phyloP scores from a whole-genome alignment of 2,797 vertebrate genomes.

The Morelia viridis region DNA sequence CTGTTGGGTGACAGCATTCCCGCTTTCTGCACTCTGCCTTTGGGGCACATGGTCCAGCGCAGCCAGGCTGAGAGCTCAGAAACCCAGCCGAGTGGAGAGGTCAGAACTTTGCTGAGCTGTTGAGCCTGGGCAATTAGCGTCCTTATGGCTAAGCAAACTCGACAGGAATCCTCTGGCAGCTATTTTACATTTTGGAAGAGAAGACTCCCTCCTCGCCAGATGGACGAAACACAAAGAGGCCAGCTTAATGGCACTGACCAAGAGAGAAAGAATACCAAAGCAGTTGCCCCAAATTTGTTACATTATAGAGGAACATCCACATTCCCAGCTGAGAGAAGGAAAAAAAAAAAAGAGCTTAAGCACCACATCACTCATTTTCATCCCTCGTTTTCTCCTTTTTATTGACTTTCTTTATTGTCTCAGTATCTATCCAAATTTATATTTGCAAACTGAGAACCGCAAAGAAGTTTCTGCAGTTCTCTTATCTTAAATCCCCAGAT shows the following conservation, averaged over 20 bases:
- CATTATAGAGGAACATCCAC: not conserved
- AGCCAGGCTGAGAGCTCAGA: conserved; percentile 4
- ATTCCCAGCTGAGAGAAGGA: not conserved
- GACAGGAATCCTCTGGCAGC: conserved; percentile 45
- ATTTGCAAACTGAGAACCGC: not conserved
- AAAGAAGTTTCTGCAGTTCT: not conserved
- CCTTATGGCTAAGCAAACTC: conserved; percentile 11
- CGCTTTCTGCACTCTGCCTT: not conserved
- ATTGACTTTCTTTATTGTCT: not conserved
- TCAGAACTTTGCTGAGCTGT: conserved; percentile 33
- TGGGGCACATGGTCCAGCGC: conserved; percentile 23
- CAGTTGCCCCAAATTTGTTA: not conserved
- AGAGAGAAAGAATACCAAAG: not conserved
- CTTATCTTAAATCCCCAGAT: not conserved
- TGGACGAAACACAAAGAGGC: conserved; percentile 43
- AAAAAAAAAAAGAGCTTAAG: not conserved
- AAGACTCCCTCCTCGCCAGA: conserved; percentile 31
- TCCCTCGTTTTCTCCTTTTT: not conserved
- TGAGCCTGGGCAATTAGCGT: conserved; percentile 27
- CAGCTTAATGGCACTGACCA: not conserved
- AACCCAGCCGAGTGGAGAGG: conserved; percentile 21
- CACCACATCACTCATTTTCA: not conserved
- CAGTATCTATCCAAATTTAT: not conserved
- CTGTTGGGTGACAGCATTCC: conserved; percentile 40
- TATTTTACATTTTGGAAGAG: conserved; percentile 34